A percentile compares a stretch with the other conserved stretches of the same genome.
Evolutionary conservation across 2,797 vertebrate genomes (phyloP).

Genomic region (Microcaecilia unicolor): DNA sequence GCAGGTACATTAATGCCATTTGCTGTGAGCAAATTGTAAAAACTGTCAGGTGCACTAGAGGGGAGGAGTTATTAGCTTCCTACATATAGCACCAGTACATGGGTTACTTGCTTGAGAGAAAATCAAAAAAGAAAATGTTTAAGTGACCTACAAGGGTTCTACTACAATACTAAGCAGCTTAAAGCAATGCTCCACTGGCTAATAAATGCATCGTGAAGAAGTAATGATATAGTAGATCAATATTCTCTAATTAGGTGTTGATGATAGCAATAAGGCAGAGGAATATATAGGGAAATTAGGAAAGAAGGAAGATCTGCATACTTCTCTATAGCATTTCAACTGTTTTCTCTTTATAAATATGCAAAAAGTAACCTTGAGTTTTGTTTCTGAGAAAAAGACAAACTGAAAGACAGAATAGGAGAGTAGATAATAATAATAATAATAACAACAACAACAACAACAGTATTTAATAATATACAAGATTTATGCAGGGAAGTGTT

Average conservation of each 20-base stretch:
- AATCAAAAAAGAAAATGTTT: not conserved
- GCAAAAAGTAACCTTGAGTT: no score
- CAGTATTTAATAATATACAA: no score
- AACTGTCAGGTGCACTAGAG: conserved; percentile 11
- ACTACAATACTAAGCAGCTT: not conserved
- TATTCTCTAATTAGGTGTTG: no score
- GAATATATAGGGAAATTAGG: not conserved
- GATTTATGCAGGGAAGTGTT: not conserved
- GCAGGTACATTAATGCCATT: not conserved
- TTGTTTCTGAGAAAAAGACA: no score
- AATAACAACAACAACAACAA: no score
- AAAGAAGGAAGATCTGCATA: not conserved
- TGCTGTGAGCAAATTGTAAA: not conserved
- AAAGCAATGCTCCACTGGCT: no score
- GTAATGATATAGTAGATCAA: not conserved
- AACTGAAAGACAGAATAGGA: no score
- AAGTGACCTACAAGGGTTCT: conserved; percentile 1
- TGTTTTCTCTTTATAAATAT: no score
- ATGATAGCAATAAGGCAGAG: not conserved
- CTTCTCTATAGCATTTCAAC: not conserved
- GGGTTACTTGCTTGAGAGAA: not conserved
- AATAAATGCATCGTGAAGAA: conserved; percentile 8
- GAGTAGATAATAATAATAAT: no score
- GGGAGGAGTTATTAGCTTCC: conserved; percentile 1
- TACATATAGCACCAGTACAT: not conserved